Conservation (phyloP, 2,888 invertebrate species). For the Aleiodes leptofemur region DNA sequence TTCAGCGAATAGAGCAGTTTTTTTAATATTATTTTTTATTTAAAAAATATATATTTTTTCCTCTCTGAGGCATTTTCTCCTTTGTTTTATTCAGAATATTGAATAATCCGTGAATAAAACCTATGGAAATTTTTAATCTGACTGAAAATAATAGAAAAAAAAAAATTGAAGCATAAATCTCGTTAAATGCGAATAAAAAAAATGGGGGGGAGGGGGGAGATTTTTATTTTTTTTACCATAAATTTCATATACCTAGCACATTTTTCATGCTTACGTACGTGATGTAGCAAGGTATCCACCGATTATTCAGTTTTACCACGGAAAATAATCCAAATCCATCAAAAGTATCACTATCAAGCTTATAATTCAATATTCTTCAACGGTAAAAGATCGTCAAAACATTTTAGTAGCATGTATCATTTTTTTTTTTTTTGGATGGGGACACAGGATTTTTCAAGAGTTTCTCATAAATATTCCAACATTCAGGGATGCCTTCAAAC, state of each 20-base stretch:
- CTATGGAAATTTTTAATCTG: constrained; percentile 14
- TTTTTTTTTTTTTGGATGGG: background rate
- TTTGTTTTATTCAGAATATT: no score
- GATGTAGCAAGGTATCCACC: constrained; percentile 21
- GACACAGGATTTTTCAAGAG: constrained; percentile 49
- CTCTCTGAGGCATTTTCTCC: no score
- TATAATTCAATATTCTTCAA: constrained; percentile 20
- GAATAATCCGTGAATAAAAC: constrained; percentile 3
- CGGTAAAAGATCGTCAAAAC: constrained; percentile 27
- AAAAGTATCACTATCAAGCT: constrained; percentile 27
- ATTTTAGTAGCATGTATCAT: constrained; percentile 12
- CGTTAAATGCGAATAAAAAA: constrained; percentile 9
- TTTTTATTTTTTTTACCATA: constrained; percentile 18
- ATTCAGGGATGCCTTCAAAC: background rate
- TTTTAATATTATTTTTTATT: no score
- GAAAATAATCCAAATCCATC: constrained; percentile 26
- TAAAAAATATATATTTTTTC: no score
- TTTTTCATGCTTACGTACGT: constrained; percentile 25
- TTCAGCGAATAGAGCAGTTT: no score
- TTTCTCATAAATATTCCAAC: constrained; percentile 42
- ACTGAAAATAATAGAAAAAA: background rate
- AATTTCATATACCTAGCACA: constrained; percentile 9
- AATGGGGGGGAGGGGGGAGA: no score
- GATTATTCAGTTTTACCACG: constrained; percentile 18
- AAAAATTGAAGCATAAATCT: constrained; percentile 12